phyloP scores from a whole-genome alignment of 2,113 vertebrate species.

The Pygathrix nemaeus region DNA sequence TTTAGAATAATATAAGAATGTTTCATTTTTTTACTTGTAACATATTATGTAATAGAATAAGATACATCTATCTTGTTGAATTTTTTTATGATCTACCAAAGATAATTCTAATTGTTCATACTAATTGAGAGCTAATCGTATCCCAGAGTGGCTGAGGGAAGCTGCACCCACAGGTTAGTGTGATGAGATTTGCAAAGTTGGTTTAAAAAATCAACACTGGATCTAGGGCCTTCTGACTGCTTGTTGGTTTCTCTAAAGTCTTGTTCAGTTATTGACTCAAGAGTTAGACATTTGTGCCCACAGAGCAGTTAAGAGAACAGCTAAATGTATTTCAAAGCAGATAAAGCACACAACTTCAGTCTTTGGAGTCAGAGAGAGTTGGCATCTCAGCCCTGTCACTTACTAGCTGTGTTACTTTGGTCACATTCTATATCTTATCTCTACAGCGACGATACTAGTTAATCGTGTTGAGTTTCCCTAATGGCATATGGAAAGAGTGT shows the following conservation, averaged over 20 bases:
- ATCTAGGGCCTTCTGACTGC: not conserved
- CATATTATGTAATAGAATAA: not conserved
- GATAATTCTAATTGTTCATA: not conserved
- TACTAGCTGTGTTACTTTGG: not conserved
- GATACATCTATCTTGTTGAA: not conserved
- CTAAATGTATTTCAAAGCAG: not conserved
- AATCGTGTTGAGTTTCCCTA: not conserved
- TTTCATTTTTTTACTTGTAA: not conserved
- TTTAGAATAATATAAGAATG: not conserved
- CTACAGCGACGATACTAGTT: not conserved
- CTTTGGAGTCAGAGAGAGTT: not conserved
- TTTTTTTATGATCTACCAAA: not conserved
- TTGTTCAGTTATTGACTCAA: not conserved
- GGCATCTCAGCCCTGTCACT: not conserved
- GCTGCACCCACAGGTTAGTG: not conserved
- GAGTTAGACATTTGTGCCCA: not conserved
- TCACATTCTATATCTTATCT: not conserved
- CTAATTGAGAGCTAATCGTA: not conserved
- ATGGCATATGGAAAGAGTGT: not conserved
- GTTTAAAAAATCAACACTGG: not conserved
- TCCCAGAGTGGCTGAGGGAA: not conserved
- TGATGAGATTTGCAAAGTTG: not conserved
- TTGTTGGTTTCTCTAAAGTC: not conserved
- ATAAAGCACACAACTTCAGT: not conserved
- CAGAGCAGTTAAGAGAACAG: not conserved